Base-by-base conservation (phyloP, 2,113 vertebrate genomes). In the Stigmatopora argus region DNA sequence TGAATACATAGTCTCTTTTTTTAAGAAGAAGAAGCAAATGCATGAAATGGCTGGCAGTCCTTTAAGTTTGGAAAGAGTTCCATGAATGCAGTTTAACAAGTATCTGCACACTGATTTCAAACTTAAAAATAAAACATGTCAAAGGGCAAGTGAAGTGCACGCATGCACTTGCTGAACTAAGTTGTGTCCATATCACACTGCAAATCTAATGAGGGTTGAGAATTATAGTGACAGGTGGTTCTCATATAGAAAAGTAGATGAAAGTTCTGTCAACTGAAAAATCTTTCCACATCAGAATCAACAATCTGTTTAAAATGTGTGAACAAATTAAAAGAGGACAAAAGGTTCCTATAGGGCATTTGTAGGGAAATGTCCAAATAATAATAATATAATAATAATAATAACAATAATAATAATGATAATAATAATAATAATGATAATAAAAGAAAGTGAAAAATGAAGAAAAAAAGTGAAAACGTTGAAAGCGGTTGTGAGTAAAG, bases 21-120 rank as follows among this genome's bases (percentile, higher is more conserved):
- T 41, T 41, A 41, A 41, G 26, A 31, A 31, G 90, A 92, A 93
- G 91, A 94, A 94, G 92, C 93, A 90, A 91, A 90, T 74, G 77
- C 92, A 97, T 96, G 95, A 95, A 92, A 95, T 96, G 95, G 93
- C 87, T 89, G 92, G 89, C 84, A 90, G 90, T 94, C 84, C 83
- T 90, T 93, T 90, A 91, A 86, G 74, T 94, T 94, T 93, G 92
- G 90, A 91, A 58, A 19, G 0, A 52, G 41, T 35, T 23, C 26
- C 62, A 91, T 90, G 87, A 90, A 89, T 93, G 92, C 89, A 92
- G 87, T 92, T 92, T 90, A 89, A 91, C 90, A 90, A 84, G 81
- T 80, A 87, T 87, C 89, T 90, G 90, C 92, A 92, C 77, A 83
- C 45, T 78, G 78, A 62, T 73, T 74, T 61, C 38, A 45, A 61